Percentiles rank a stretch among this genome's conserved stretches.
These are phyloP conservation scores for Phorcus lineatus DNA, from an alignment of 2,888 invertebrate species.

Conservation along the genomic window DNA sequence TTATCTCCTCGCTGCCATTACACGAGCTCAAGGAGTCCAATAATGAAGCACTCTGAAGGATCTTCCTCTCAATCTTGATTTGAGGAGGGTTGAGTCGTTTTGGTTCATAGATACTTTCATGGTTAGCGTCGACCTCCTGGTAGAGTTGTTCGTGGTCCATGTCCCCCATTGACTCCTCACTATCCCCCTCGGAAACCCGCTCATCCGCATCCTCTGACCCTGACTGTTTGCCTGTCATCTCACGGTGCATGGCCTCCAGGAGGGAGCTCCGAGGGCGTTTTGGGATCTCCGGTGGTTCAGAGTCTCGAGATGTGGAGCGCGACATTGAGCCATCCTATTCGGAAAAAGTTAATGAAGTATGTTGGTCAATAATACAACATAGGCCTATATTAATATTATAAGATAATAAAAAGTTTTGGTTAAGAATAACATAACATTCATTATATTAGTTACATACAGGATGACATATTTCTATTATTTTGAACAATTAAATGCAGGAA, in stretches of 20 bases:
- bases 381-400: no score
- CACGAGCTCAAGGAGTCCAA: slow-evolving; percentile 68
- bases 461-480: no score
- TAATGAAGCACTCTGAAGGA: slow-evolving; percentile 57
- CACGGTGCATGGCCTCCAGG: slow-evolving; percentile 50
- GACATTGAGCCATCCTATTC: slow-evolving; percentile 32
- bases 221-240: slow-evolving; percentile 35
- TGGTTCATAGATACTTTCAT: slow-evolving; percentile 69
- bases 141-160: slow-evolving; percentile 63
- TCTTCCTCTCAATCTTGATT: slow-evolving; percentile 72
- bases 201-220: slow-evolving; percentile 45
- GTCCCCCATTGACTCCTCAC: slow-evolving; percentile 60
- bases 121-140: slow-evolving; percentile 69
- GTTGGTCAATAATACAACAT: no score
- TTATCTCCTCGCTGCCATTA: slow-evolving; percentile 65
- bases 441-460: no score
- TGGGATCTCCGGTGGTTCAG: slow-evolving; percentile 55
- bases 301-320: slow-evolving; percentile 40
- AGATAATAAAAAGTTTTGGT: no score
- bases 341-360: no score
- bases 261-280: slow-evolving; percentile 61
- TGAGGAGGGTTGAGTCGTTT: slow-evolving; percentile 62
- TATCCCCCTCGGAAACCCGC: slow-evolving; percentile 47
- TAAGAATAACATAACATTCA: no score
- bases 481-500: no score